These are phyloP conservation scores for Rafetus swinhoei DNA, from an alignment of 2,113 vertebrate species.

Conservation along the genomic window DNA sequence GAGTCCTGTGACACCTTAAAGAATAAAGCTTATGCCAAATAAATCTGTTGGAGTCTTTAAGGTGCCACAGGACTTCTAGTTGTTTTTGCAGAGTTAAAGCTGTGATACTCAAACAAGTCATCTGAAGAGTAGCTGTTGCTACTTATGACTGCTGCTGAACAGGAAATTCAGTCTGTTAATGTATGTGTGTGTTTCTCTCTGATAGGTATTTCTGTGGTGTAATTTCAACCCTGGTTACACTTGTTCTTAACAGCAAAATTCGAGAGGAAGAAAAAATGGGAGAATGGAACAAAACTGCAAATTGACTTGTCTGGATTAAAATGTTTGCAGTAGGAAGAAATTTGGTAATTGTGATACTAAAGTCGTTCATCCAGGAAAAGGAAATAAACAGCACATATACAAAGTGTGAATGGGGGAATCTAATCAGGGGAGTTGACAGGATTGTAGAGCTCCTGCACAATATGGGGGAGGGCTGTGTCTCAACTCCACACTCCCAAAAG, in stretches of 20 bases:
- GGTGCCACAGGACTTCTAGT: too few species aligned
- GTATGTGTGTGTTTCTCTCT: not conserved
- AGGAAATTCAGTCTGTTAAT: not conserved
- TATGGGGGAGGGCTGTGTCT: too few species aligned
- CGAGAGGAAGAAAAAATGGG: not conserved
- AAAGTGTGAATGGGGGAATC: not conserved
- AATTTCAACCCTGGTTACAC: not conserved
- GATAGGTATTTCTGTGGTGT: not conserved
- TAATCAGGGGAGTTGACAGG: too few species aligned
- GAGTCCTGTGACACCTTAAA: too few species aligned
- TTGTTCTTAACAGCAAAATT: not conserved
- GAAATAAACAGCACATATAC: not conserved
- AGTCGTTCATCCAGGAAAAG: slow-evolving; percentile 28
- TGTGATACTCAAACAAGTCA: not conserved
- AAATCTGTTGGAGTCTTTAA: too few species aligned
- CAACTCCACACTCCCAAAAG: too few species aligned
- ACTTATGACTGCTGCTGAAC: not conserved
- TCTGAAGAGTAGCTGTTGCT: not conserved
- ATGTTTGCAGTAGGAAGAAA: slow-evolving; percentile 51
- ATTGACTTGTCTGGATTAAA: slow-evolving; percentile 7
- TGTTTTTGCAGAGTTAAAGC: not conserved
- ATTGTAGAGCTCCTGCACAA: too few species aligned
- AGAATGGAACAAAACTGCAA: slow-evolving; percentile 9
- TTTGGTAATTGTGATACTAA: slow-evolving; percentile 36
- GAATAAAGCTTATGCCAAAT: too few species aligned